Base-by-base conservation (phyloP, 2,888 invertebrate species). In the Cremastinae sp. region DNA sequence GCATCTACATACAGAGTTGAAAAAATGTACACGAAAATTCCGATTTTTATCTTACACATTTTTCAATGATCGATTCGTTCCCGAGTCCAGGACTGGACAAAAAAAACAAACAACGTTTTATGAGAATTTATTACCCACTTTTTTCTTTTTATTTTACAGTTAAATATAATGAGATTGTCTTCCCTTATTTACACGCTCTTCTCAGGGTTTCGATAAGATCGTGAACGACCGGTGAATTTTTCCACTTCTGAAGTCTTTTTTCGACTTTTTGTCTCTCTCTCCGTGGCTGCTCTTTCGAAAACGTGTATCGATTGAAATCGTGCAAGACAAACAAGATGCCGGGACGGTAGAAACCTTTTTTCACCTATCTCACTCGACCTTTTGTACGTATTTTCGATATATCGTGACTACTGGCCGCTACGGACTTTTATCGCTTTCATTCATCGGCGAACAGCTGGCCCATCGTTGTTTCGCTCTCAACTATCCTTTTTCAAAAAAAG, bases 401-500 rank as follows among this genome's bases (percentile, higher is more conserved):
- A 62, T 20, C 28, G 53, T 45, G 66, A 69, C 72, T 73, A 72
- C 69, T 51, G 64, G 72, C 53, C 59, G 47, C 64, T 69, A 59
- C 39, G 58, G 62, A 55, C 64, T 69, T 75, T 76, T 76, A 76
- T 73, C 76, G 73, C 53, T 65, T 76, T 73, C 69, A 73, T 73
- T 73, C 69, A 73, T 73, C 73, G 73, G 53, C 73, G 53, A 73
- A 68, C 76, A 73, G 73, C 76, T 73, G 76, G 73, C 73, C 76
- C 76, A 45, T 72, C 58, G 62, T 51, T 51, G 45, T 61, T 37
- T 58, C 14, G 49, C 37, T 43, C 28, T 59, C 22, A 5, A 28
- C 2, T 5, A 28, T 59, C 22, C 20, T 22, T 64, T 16, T 51
- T 18, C 9, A 41, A 41, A 41, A 41, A 12, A 41, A 8, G 12